Evolutionary conservation across 2,888 invertebrate species (phyloP).

Genomic region (Acronicta aceris): DNA sequence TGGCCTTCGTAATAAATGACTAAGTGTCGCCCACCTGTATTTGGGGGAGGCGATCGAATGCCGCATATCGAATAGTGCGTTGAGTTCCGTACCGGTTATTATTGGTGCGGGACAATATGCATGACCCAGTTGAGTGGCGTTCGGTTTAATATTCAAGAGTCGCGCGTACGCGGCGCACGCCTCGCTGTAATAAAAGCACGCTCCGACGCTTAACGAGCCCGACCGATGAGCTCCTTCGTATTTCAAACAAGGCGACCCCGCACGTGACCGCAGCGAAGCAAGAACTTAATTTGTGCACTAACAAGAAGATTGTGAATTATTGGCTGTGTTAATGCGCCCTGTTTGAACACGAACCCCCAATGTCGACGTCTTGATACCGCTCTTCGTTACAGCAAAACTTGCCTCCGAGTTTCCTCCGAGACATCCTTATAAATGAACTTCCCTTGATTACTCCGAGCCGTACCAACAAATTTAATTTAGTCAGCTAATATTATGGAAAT

Average conservation of each 20-base stretch:
- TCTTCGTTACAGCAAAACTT: slow-evolving; percentile 41
- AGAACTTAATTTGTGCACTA: slow-evolving; percentile 78
- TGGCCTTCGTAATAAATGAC: slow-evolving; percentile 15
- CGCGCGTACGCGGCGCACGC: slow-evolving; percentile 83
- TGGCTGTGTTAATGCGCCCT: slow-evolving; percentile 65
- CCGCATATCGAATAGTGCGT: slow-evolving; percentile 68
- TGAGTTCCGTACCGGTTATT: slow-evolving; percentile 68
- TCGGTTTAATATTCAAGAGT: slow-evolving; percentile 85
- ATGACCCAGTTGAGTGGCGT: slow-evolving; percentile 83
- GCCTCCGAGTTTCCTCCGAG: slow-evolving; percentile 15
- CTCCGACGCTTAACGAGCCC: slow-evolving; percentile 87
- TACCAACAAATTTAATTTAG: slow-evolving; percentile 33
- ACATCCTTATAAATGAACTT: slow-evolving; percentile 34
- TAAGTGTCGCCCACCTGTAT: slow-evolving; percentile 28
- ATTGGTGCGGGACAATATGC: slow-evolving; percentile 79
- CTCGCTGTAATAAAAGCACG: slow-evolving; percentile 87
- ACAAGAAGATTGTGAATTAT: slow-evolving; percentile 82
- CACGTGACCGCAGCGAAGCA: slow-evolving; percentile 83
- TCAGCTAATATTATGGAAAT: slow-evolving; percentile 28
- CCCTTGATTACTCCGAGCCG: slow-evolving; percentile 33
- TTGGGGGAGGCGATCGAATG: slow-evolving; percentile 31
- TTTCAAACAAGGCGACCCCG: slow-evolving; percentile 84
- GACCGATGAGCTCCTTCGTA: slow-evolving; percentile 87
- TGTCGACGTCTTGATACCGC: slow-evolving; percentile 34
- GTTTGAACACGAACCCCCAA: slow-evolving; percentile 47